Evolutionary conservation across 2,888 invertebrate species (phyloP).

Genomic region (Tetanocera ferruginea): DNA sequence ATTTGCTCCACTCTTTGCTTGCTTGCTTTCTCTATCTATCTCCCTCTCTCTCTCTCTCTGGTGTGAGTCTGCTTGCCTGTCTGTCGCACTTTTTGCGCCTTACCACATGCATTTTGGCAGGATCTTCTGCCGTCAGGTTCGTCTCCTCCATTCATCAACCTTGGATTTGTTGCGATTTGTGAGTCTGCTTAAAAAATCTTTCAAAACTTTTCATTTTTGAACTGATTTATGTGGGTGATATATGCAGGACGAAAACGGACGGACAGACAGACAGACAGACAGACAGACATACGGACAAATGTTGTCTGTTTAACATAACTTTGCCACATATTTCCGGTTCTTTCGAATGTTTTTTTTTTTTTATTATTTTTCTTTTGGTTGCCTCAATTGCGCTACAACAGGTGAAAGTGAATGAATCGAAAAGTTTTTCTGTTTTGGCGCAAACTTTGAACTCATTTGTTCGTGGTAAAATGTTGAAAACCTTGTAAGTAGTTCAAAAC

Average conservation of each 20-base stretch:
- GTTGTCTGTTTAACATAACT: conserved; percentile 28
- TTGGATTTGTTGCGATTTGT: conserved; percentile 38
- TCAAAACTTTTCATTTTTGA: conserved; percentile 34
- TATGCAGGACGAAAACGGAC: background rate
- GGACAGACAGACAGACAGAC: background rate
- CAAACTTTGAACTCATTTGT: conserved; percentile 12
- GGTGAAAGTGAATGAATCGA: conserved; percentile 33
- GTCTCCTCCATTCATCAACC: conserved; percentile 28
- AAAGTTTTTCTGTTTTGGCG: conserved; percentile 13
- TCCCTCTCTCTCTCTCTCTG: background rate
- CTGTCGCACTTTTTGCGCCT: background rate
- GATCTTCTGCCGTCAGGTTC: conserved; percentile 25
- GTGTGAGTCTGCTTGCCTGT: background rate
- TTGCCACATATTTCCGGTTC: conserved; percentile 16
- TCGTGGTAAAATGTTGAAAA: conserved; percentile 3
- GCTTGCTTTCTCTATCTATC: background rate
- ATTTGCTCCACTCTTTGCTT: conserved; percentile 13
- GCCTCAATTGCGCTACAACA: conserved; percentile 14
- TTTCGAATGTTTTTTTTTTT: background rate
- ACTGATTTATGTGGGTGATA: conserved; percentile 36
- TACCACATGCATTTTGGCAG: background rate
- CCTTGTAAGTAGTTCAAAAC: conserved; percentile 5
- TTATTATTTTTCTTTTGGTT: background rate
- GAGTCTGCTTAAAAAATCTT: conserved; percentile 29
- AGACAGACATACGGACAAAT: background rate